These are phyloP conservation scores for Lepidothrix coronata DNA, from an alignment of 2,113 vertebrate species.

Conservation along the genomic window DNA sequence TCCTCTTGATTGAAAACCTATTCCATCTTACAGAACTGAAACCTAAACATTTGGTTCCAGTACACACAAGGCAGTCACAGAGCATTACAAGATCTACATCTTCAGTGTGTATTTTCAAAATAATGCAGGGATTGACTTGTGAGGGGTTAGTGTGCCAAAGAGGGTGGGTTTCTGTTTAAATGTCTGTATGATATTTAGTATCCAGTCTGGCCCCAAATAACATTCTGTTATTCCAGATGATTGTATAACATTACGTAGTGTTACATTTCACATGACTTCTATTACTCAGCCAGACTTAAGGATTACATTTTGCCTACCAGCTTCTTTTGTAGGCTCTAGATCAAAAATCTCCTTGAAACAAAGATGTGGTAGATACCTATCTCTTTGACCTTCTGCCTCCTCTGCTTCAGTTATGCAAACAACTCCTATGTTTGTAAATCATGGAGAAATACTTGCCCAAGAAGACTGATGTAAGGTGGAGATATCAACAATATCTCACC, in stretches of 20 bases:
- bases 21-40: slow-evolving; percentile 10
- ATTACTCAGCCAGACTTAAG: slow-evolving; percentile 29
- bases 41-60: slow-evolving; percentile 2
- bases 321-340: slow-evolving; percentile 14
- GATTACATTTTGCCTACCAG: not conserved
- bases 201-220: slow-evolving; percentile 40
- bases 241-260: slow-evolving; percentile 24
- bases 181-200: slow-evolving; percentile 27
- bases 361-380: not conserved
- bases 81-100: not conserved
- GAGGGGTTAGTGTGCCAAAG: not conserved
- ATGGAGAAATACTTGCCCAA: not conserved
- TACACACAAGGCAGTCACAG: not conserved
- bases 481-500: not conserved
- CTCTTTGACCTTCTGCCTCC: slow-evolving; percentile 24
- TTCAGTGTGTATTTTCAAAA: slow-evolving; percentile 17
- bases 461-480: slow-evolving; percentile 24
- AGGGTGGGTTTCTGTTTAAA: slow-evolving; percentile 40
- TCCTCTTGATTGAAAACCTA: not conserved
- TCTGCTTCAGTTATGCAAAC: not conserved
- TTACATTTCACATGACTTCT: slow-evolving; percentile 31
- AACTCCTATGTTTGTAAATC: slow-evolving; percentile 22
- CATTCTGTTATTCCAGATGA: slow-evolving; percentile 11
- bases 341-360: not conserved
- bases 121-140: not conserved